phyloP scores from a whole-genome alignment of 1,140 invertebrate genomes.

The Leptinotarsa undecemlineata region DNA sequence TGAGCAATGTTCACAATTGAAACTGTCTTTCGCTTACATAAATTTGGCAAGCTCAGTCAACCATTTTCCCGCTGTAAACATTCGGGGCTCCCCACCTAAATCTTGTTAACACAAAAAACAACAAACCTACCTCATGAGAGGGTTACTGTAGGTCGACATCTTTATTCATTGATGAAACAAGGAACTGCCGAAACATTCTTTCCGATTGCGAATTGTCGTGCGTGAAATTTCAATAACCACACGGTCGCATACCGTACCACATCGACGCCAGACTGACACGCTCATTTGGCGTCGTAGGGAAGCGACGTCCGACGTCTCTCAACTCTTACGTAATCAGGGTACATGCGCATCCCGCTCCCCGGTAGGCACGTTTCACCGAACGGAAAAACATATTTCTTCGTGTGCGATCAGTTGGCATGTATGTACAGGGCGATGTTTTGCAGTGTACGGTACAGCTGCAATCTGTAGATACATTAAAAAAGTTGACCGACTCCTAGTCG shows the following conservation, averaged over 20 bases:
- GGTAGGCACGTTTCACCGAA: neutral
- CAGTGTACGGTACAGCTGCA: too few species aligned
- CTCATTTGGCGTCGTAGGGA: constrained; percentile 18
- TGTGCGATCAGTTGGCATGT: too few species aligned
- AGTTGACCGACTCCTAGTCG: too few species aligned
- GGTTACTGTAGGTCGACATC: neutral
- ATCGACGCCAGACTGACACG: constrained; percentile 22
- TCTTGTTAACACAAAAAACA: neutral
- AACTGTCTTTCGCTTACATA: too few species aligned
- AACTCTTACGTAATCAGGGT: constrained; percentile 12
- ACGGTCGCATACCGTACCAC: constrained; percentile 3
- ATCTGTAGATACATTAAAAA: too few species aligned
- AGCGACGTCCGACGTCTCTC: constrained; percentile 11
- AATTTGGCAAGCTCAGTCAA: too few species aligned
- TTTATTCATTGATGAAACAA: neutral
- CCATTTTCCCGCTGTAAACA: too few species aligned
- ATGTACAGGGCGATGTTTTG: too few species aligned
- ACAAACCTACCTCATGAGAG: neutral
- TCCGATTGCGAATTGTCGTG: neutral
- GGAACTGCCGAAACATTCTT: neutral
- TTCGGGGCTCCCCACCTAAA: too few species aligned
- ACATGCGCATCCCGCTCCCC: neutral
- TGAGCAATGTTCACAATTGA: too few species aligned
- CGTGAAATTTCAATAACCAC: neutral
- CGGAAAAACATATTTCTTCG: neutral